Evolutionary conservation across 37 sponge, comb jelly and placozoan species (phyloP).

Genomic region (Agelas oroides): DNA sequence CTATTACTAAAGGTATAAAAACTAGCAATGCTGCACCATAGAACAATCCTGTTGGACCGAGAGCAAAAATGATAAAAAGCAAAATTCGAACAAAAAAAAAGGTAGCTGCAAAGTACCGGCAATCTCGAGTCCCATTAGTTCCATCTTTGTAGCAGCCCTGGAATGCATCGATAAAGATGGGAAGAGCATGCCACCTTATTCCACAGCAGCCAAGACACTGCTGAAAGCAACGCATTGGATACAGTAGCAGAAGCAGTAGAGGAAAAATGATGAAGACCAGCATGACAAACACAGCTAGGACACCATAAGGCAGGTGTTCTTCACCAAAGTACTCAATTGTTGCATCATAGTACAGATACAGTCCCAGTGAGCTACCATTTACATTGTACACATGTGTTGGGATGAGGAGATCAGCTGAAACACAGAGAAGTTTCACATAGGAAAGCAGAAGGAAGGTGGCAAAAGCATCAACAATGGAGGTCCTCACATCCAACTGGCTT

Average conservation of each 20-base stretch:
- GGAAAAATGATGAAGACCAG: constrained; percentile 19
- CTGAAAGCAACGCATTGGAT: constrained; percentile 17
- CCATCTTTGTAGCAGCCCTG: constrained; percentile 70
- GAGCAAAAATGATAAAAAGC: background rate
- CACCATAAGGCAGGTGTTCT: constrained; percentile 32
- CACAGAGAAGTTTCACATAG: constrained; percentile 37
- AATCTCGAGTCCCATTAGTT: constrained; percentile 36
- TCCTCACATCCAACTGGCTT: constrained; percentile 16
- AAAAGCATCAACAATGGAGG: constrained; percentile 58
- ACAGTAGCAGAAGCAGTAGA: constrained; percentile 43
- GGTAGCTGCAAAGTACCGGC: constrained; percentile 62
- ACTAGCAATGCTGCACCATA: background rate
- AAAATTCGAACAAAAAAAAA: constrained; percentile 39
- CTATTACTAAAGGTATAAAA: background rate
- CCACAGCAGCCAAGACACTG: background rate
- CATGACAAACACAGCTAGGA: constrained; percentile 19
- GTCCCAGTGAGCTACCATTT: background rate
- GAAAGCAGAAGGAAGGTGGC: constrained; percentile 67
- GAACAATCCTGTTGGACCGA: background rate
- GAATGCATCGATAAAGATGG: constrained; percentile 47
- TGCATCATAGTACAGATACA: constrained; percentile 32
- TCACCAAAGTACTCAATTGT: constrained; percentile 19
- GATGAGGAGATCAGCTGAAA: constrained; percentile 30
- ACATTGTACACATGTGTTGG: constrained; percentile 4
- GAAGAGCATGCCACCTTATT: background rate